Evolutionary conservation across 1,140 invertebrate genomes (phyloP).

Genomic region (Camponotus floridanus): DNA sequence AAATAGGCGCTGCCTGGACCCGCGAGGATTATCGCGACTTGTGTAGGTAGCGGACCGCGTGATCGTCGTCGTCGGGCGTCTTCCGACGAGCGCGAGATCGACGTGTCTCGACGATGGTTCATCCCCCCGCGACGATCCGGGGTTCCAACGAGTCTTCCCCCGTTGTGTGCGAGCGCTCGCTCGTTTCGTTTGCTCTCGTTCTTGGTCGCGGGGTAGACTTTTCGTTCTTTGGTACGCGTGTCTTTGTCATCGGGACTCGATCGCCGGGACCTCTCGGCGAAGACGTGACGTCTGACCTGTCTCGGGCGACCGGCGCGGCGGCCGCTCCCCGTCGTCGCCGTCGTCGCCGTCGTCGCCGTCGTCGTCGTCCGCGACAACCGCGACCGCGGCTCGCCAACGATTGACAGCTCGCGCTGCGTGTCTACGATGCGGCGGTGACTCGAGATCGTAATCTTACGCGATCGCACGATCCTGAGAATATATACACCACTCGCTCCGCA

Average conservation of each 20-base stretch:
- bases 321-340: neutral
- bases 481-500: neutral
- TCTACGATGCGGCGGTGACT: neutral
- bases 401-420: constrained; percentile 57
- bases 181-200: neutral
- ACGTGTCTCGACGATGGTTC: neutral
- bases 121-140: neutral
- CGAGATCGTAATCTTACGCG: constrained; percentile 62
- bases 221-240: constrained; percentile 47
- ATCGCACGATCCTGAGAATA: constrained; percentile 63
- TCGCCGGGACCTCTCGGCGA: neutral
- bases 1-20: constrained; percentile 78
- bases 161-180: constrained; percentile 14
- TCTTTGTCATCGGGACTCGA: constrained; percentile 35
- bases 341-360: no score
- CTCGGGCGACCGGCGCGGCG: constrained; percentile 29
- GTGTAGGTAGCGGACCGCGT: constrained; percentile 70
- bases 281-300: neutral
- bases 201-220: neutral
- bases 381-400: neutral
- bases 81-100: neutral
- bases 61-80: constrained; percentile 3
- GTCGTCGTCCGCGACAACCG: neutral
- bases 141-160: neutral
- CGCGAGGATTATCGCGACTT: constrained; percentile 71